phyloP scores from a whole-genome alignment of 2,113 vertebrate species.

The Solea senegalensis region DNA sequence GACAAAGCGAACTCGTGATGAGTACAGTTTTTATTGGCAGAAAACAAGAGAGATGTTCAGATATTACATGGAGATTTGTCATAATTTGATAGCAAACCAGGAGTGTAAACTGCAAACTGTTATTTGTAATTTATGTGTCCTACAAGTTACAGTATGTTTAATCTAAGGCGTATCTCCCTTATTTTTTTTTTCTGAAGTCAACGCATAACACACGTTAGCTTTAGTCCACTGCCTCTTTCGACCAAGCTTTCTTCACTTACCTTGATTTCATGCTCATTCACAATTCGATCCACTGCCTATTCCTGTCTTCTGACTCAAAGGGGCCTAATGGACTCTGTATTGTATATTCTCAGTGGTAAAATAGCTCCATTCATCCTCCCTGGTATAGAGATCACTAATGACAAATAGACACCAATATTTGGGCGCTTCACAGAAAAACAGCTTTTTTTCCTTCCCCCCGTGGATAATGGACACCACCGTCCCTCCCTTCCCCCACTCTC shows the following conservation, averaged over 20 bases:
- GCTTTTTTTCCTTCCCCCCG: conserved; percentile 21
- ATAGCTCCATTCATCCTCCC: not conserved
- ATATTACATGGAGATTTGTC: too few relatives aligned
- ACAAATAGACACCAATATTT: conserved; percentile 36
- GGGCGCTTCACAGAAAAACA: conserved; percentile 29
- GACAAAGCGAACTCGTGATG: too few relatives aligned
- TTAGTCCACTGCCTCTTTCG: conserved; percentile 6
- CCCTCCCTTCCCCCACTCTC: not conserved
- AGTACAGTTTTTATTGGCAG: too few relatives aligned
- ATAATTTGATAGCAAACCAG: too few relatives aligned
- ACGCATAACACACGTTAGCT: conserved; percentile 2
- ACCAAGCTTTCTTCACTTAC: conserved; percentile 29
- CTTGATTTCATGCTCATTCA: conserved; percentile 24
- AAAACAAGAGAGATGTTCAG: too few relatives aligned
- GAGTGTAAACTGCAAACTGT: too few relatives aligned
- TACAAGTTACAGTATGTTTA: not conserved
- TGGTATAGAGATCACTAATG: conserved; percentile 44
- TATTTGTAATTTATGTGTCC: too few relatives aligned
- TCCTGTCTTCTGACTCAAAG: conserved; percentile 45
- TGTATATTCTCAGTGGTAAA: conserved; percentile 12
- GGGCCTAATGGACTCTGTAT: conserved; percentile 35
- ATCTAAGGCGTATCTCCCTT: not conserved
- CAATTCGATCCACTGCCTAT: conserved; percentile 6
- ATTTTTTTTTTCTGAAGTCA: conserved; percentile 13
- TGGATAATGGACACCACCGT: conserved; percentile 15